phyloP scores from a whole-genome alignment of 1,140 invertebrate species.

The Dendrolimus kikuchii region DNA sequence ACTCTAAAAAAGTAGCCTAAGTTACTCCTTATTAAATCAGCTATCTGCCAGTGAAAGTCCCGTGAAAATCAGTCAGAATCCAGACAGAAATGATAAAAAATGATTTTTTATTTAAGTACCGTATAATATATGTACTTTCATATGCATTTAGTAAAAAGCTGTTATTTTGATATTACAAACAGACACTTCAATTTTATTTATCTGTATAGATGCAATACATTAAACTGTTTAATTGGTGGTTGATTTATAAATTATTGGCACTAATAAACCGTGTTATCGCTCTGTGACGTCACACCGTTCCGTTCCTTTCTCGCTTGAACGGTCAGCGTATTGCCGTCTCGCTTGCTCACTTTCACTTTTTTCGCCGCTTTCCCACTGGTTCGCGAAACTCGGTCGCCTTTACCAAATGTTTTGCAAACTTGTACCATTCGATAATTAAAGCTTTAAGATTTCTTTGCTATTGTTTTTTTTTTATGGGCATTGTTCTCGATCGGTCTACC shows the following conservation, averaged over 20 bases:
- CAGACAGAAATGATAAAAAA: too few relatives aligned
- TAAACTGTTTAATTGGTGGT: too few relatives aligned
- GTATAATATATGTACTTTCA: too few relatives aligned
- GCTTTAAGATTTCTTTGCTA: slow-evolving; percentile 8
- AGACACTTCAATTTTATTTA: too few relatives aligned
- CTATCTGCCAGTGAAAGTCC: too few relatives aligned
- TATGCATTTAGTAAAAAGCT: too few relatives aligned
- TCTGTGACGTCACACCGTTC: slow-evolving; percentile 20
- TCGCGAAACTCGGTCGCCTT: slow-evolving; percentile 42
- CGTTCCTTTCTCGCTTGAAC: slow-evolving; percentile 24
- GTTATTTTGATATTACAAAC: too few relatives aligned
- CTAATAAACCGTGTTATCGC: slow-evolving; percentile 18
- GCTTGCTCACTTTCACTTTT: slow-evolving; percentile 54
- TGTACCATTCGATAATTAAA: slow-evolving; percentile 16
- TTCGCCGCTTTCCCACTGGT: slow-evolving; percentile 51
- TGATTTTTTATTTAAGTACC: too few relatives aligned
- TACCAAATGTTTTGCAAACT: slow-evolving; percentile 54
- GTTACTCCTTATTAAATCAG: too few relatives aligned
- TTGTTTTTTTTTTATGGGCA: slow-evolving; percentile 14
- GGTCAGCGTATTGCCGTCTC: slow-evolving; percentile 24
- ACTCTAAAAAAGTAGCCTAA: too few relatives aligned
- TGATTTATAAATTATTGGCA: neutral
- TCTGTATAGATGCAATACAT: too few relatives aligned
- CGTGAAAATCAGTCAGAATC: too few relatives aligned
- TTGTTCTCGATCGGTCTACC: slow-evolving; percentile 8